Evolutionary conservation across 2,888 invertebrate species (phyloP), one percentile per base, ranked within the genome.

Genomic region (Oeneis ivallda): DNA sequence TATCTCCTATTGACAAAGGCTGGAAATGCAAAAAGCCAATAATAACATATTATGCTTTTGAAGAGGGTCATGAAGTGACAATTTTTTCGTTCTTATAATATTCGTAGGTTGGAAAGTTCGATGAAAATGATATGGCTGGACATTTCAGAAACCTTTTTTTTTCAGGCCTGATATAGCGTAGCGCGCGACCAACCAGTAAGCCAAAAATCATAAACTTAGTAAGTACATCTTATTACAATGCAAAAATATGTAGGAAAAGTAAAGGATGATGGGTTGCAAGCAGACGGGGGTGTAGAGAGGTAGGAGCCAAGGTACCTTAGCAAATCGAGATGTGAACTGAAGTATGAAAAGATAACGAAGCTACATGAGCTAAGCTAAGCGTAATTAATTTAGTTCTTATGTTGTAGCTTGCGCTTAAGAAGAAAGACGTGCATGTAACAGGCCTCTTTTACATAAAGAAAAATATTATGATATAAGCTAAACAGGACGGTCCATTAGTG

Each of bases 401-500:
- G 2, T 43, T 43, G n/a, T 43, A 47, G 10, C 26, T 26, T 26
- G 26, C 41, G 10, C 13, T 13, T 13, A 1, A 43, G 4, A 13
- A 13, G 4, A 8, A 9, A n/a, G 7, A 9, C 1, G 9, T 3
- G 1, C 4, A 11, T 53, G 15, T 37, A 53, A 53, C 9, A 34
- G 37, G 34, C 34, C 32, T 37, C 26, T 32, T 15, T 34, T 34
- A 37, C 41, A 41, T 56, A 56, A 41, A 56, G 56, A 56, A 56
- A 41, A 56, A 56, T 56, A 56, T 56, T 15, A 58, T 17, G 47
- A 34, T 45, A 58, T 45, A 80, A 86, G 85, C 84, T 81, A 87
- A 86, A 84, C 85, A 84, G 83, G 86, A 83, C 86, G 84, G 87
- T 87, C 88, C 89, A 89, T 89, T 89, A 87, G 83, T 81, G 85